Conservation (phyloP, 2,888 invertebrate genomes). For the Orthosia cruda region DNA sequence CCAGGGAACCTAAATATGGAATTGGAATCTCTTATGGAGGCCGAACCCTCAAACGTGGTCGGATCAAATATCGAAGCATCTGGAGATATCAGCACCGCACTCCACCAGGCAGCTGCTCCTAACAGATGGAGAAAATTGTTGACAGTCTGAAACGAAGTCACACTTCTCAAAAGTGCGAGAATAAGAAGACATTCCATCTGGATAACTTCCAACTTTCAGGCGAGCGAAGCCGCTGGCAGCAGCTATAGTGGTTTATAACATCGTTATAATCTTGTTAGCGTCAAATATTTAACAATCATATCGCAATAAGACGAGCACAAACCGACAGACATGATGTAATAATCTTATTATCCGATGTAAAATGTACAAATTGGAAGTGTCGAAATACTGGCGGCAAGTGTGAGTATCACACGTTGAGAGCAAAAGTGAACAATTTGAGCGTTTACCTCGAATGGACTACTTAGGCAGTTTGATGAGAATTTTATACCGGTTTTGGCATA, state of each 20-base stretch:
- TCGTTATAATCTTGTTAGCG: slow-evolving; percentile 51
- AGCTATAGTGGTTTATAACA: slow-evolving; percentile 19
- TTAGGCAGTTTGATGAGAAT: slow-evolving; percentile 9
- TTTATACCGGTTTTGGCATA: neutral
- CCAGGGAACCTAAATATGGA: too few species aligned
- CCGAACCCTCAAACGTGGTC: too few species aligned
- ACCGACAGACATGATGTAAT: slow-evolving; percentile 25
- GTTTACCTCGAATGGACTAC: slow-evolving; percentile 5
- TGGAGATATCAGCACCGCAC: too few species aligned
- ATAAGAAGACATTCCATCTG: too few species aligned
- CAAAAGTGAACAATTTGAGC: slow-evolving; percentile 24
- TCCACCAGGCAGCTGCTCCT: too few species aligned
- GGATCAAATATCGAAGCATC: too few species aligned
- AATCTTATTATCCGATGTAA: slow-evolving; percentile 52
- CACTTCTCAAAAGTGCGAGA: too few species aligned
- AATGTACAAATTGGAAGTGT: slow-evolving; percentile 47
- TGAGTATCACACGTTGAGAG: slow-evolving; percentile 13
- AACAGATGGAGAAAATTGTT: too few species aligned
- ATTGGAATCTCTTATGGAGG: too few species aligned
- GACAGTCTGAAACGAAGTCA: too few species aligned
- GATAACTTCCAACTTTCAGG: too few species aligned
- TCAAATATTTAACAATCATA: slow-evolving; percentile 37
- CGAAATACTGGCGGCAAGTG: slow-evolving; percentile 27
- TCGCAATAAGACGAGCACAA: slow-evolving; percentile 39
- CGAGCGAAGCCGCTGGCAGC: too few species aligned